Evolutionary conservation across 2,113 vertebrate genomes (phyloP), one percentile per base, ranked within the genome.

Genomic region (Acrocephalus arundinaceus): DNA sequence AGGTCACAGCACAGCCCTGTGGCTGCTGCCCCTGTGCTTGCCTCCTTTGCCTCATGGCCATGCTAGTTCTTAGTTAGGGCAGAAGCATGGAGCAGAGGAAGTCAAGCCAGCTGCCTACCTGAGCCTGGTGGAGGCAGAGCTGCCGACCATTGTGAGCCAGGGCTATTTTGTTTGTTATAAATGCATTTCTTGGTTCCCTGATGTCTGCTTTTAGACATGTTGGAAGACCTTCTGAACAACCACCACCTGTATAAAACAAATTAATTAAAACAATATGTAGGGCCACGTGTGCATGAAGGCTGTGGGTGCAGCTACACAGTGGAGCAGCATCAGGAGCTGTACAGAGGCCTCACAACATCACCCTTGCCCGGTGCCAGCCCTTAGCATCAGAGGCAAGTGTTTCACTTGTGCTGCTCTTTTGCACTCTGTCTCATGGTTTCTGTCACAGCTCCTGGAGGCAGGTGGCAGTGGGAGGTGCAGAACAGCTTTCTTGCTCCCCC

Each of bases 231-330:
- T 59, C 66, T 2, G 7, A 94, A 91, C n/a, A 79, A 37, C 31
- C 10, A 43, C 15, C 0, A 0, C 54, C 46, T 43, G 17, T 33
- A 46, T 41, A 37, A 67, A 75, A 45, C 8, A 58, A 68, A 89
- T 33, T 51, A 55, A 92, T 83, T 82, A 49, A 73, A 87, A 37
- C 1, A 2, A 45, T 37, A 27, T 1, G 0, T n/a, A 67, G 15
- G 4, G 21, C 63, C 31, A 58, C 0, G 1, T 0, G 0, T 13
- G 30, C 6, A 0, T 16, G 51, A 87, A 89, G 16, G 37, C 74
- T 35, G 23, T 0, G 1, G 51, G 39, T 0, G 0, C 21, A 58
- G 59, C 30, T 27, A 33, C 67, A 18, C 0, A 7, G 21, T 23
- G 1, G 3, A 33, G 23, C 20, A 27, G 41, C 58, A 62, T 19